Evolutionary conservation across 35 echinoderm and acorn worm genomes (phyloP), one percentile per base, ranked within the genome.

Genomic region (Stichopus chloronotus): DNA sequence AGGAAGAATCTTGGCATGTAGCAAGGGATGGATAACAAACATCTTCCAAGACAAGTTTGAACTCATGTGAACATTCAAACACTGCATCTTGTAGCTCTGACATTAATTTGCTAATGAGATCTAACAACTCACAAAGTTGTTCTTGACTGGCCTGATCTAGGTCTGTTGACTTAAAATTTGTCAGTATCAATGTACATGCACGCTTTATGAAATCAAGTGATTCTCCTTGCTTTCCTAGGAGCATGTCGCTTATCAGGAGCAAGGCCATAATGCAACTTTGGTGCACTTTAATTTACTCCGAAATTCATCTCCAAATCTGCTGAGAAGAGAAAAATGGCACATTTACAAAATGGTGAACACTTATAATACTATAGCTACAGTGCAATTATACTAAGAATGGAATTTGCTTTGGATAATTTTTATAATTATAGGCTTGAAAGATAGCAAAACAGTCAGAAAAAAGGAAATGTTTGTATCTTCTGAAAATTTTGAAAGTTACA

Each of bases 11-110:
- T 57, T 83, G 43, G 17, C 79, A 53, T 43, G 30, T 57, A 69
- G 23, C 57, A 52, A 89, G 87, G 24, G 23, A 57, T n/a, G 87
- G 61, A 60, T 89, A 89, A 60, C 87, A 89, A 54, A 89, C 25
- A 7, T 10, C 8, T 30, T 54, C 65, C 17, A 89, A 72, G 43
- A 89, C 43, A 60, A 52, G 57, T 72, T 71, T 57, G 9, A 89
- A 14, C 21, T 72, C 87, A 10, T 52, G 10, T 0, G 71, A 7
- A 71, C 12, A 53, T 21, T 43, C 60, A 19, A 89, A 65, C 9
- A 30, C 59, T 14, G 65, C 60, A 71, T 63, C 16, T 19, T 87
- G 52, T 65, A 57, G 53, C 9, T 89, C 60, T 24, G 60, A 72
- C 10, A 60, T 17, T 69, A 72, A 54, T 22, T 89, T 60, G 60